phyloP scores from a whole-genome alignment of 2,113 vertebrate species.

The Anoplopoma fimbria region DNA sequence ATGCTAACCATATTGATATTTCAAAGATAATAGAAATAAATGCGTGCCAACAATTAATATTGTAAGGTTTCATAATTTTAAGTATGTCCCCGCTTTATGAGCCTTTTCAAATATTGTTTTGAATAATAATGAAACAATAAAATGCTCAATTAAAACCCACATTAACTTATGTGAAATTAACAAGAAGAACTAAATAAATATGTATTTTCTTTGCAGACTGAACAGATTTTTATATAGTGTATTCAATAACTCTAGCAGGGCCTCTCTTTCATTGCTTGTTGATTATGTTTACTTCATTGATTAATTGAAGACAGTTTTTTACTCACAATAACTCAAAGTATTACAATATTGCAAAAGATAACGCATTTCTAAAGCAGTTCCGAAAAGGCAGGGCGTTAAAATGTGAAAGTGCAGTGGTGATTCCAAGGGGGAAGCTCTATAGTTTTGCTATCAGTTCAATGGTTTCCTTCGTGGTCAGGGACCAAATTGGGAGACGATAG shows the following conservation, averaged over 20 bases:
- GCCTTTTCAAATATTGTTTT: neutral
- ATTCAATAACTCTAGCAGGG: neutral
- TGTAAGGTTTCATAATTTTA: neutral
- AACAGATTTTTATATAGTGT: neutral
- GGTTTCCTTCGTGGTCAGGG: neutral
- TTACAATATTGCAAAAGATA: neutral
- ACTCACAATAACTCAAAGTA: neutral
- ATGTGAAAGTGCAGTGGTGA: neutral
- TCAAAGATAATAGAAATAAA: neutral
- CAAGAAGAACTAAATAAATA: neutral
- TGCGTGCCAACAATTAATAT: neutral
- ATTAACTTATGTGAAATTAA: neutral
- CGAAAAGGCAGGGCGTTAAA: neutral
- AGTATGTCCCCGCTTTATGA: neutral
- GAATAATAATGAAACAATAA: neutral
- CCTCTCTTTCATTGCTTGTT: neutral
- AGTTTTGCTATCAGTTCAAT: neutral
- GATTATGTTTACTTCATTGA: neutral
- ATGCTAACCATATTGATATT: neutral
- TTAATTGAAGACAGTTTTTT: neutral
- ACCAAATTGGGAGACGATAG: neutral
- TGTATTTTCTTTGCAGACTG: neutral
- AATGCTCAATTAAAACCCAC: neutral
- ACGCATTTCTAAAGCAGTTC: neutral
- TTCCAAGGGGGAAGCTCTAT: neutral